Conservation (phyloP, 2,113 vertebrate species). For the Prietella phreatophila region DNA sequence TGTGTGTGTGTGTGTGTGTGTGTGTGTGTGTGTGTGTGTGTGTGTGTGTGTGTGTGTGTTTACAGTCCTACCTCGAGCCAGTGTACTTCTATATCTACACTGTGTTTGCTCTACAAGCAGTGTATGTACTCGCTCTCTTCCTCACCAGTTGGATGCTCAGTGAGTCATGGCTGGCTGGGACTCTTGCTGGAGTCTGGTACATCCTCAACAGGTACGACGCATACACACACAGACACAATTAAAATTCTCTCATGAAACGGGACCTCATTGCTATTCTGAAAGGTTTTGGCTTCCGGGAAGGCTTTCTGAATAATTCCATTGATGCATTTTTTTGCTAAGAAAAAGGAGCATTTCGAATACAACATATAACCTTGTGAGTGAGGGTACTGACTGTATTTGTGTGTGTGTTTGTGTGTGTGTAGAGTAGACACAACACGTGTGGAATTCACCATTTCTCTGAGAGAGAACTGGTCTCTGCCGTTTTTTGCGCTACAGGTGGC, state of each 20-base stretch:
- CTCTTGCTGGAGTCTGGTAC: constrained; percentile 87
- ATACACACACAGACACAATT: not conserved
- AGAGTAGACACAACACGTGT: constrained; percentile 95
- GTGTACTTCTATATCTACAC: constrained; percentile 99
- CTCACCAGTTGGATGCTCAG: constrained; percentile 92
- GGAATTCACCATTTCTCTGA: constrained; percentile 94
- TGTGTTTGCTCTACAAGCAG: constrained; percentile 89
- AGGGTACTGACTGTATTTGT: not conserved
- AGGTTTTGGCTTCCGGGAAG: not conserved
- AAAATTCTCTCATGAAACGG: not conserved
- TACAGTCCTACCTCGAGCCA: constrained; percentile 89
- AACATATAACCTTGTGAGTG: constrained; percentile 1
- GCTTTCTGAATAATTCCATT: not conserved
- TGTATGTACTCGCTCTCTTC: constrained; percentile 90
- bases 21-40: constrained; percentile 38
- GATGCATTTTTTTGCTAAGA: not conserved
- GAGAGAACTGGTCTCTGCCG: constrained; percentile 97
- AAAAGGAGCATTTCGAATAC: not conserved
- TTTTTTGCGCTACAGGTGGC: constrained; percentile 91
- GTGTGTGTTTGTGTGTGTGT: constrained; percentile 34
- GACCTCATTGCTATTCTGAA: constrained; percentile 21
- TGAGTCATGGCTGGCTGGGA: constrained; percentile 89
- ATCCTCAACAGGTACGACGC: constrained; percentile 86
- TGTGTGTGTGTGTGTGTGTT: constrained; percentile 49
- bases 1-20: constrained; percentile 38